Evolutionary conservation across 2,113 vertebrate genomes (phyloP).

Genomic region (Uropsilus gracilis): DNA sequence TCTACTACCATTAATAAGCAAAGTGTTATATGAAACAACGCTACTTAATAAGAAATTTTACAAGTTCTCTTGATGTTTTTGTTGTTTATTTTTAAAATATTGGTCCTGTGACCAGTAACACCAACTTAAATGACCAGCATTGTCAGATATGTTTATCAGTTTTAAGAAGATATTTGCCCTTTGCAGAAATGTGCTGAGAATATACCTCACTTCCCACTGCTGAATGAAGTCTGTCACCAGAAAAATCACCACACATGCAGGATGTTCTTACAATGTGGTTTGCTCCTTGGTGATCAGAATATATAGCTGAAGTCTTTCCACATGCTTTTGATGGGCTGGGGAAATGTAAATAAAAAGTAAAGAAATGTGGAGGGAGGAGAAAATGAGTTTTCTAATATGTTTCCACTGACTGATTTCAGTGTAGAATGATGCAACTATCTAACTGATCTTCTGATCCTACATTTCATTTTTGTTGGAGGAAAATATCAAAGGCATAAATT

Average conservation of each 20-base stretch:
- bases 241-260: conserved; percentile 5
- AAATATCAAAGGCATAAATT: background rate
- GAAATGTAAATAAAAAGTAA: background rate
- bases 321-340: background rate
- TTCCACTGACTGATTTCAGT: background rate
- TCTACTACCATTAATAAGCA: background rate
- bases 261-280: background rate
- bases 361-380: background rate
- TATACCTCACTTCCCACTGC: background rate
- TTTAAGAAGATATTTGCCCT: background rate
- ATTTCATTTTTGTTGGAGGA: background rate
- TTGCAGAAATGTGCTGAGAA: background rate
- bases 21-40: background rate
- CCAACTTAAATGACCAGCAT: background rate
- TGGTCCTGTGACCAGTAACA: background rate
- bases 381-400: background rate
- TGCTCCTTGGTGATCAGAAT: background rate
- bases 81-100: background rate
- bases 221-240: background rate
- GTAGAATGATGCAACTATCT: background rate
- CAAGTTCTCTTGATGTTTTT: background rate
- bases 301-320: background rate
- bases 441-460: background rate
- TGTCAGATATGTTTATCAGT: background rate
- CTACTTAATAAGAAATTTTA: background rate